Evolutionary conservation across 2,113 vertebrate genomes (phyloP), one percentile per base, ranked within the genome.

Genomic region (Thomomys bottae): DNA sequence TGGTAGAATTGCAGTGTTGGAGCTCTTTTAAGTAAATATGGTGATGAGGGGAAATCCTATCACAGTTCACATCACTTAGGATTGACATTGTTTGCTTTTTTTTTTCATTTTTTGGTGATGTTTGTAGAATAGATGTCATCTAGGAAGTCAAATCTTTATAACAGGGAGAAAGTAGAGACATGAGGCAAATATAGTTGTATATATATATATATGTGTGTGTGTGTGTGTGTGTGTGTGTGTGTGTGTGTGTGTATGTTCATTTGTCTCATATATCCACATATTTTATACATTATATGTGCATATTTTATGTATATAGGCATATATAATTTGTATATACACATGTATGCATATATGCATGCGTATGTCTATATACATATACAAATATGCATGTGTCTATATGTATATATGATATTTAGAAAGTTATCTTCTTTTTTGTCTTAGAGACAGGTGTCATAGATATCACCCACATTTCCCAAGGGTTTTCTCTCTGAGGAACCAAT

Each of bases 1-100:
- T 61, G 34, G 42, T 11, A 5, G 70, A 64, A 68, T 21, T 64
- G 20, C 63, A 38, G 34, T 18, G 83, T 92, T 64, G 30, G n/a
- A 32, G 18, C 81, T 88, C 57, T 76, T 89, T 84, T 76, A 89
- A 54, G 32, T 21, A 77, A 94, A 80, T 21, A 57, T 20, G 64
- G 40, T 21, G 23, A 2, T 4, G 24, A 28, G 72, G 6, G 9
- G 23, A 66, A 38, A 14, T 34, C n/a, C 28, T 88, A 20, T 80
- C 38, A 87, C 26, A 28, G 30, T 82, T 83, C 36, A 67, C 38
- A 78, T 82, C 34, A 79, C 71, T 71, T 91, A 54, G 21, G 40
- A 54, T 59, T 79, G 79, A 24, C 28, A 45, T 49, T 73, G 30
- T 57, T 59, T 73, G 42, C 42, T 77, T 88, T 67, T 79, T 54